phyloP scores from a whole-genome alignment of 2,113 vertebrate genomes.

The Conger conger region DNA sequence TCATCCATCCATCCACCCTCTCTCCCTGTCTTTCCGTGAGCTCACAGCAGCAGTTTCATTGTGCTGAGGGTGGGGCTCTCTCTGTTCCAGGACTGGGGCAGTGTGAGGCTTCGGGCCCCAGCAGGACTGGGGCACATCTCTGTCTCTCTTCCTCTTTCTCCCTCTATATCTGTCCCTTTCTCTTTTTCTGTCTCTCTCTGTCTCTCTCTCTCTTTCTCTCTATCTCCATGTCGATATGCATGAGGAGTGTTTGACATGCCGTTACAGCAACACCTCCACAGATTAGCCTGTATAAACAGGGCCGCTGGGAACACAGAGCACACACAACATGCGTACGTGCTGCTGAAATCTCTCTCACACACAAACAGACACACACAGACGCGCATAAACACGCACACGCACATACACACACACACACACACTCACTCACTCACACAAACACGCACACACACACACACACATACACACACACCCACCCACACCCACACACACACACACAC shows the following conservation, averaged over 20 bases:
- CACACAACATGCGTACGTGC: too few species aligned
- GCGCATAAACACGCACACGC: too few species aligned
- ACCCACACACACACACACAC: background rate
- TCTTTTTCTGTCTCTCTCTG: slow-evolving; percentile 1
- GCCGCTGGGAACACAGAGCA: background rate
- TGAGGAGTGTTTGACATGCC: background rate
- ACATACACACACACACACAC: background rate
- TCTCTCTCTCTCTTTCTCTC: slow-evolving; percentile 24
- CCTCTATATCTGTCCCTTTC: background rate
- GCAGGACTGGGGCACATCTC: background rate
- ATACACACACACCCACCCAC: background rate
- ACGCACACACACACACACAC: background rate
- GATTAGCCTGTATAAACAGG: background rate
- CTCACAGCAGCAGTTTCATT: too few species aligned
- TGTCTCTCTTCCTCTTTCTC: background rate
- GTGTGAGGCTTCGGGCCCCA: too few species aligned
- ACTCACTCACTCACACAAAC: too few species aligned
- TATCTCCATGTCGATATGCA: slow-evolving; percentile 14
- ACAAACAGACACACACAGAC: too few species aligned
- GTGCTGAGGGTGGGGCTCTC: too few species aligned
- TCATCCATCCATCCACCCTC: too few species aligned
- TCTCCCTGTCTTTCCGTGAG: too few species aligned
- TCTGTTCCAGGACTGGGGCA: too few species aligned
- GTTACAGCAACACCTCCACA: background rate
- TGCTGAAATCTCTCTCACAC: too few species aligned